Evolutionary conservation across 1,140 invertebrate genomes (phyloP).

Genomic region (Thrips palmi): DNA sequence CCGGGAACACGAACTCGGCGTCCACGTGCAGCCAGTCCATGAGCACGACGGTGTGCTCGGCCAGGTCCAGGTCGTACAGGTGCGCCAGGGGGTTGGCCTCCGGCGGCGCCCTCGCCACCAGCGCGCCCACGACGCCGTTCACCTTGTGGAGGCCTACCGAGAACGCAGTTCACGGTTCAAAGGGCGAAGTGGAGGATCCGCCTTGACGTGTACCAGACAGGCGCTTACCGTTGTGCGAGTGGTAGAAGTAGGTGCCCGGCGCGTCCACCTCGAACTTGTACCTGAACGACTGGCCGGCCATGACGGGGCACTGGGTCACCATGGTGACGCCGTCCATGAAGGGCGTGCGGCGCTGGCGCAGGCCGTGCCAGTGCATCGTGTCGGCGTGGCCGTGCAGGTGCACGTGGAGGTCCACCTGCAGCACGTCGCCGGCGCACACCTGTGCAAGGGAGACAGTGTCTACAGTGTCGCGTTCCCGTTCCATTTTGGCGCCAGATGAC

Average conservation of each 20-base stretch:
- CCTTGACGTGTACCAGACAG: not conserved
- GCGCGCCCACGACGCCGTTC: conserved; percentile 16
- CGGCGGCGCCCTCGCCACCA: conserved; percentile 25
- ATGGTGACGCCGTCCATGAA: conserved; percentile 40
- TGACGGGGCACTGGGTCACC: conserved; percentile 38
- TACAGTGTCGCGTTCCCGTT: too few relatives aligned
- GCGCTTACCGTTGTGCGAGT: conserved; percentile 33
- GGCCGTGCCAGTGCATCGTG: conserved; percentile 26
- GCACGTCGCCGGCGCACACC: conserved; percentile 16
- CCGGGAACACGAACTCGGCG: conserved; percentile 17
- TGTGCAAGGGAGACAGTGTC: too few relatives aligned
- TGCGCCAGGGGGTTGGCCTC: conserved; percentile 20
- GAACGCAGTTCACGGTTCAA: not conserved
- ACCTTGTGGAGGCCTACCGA: conserved; percentile 17
- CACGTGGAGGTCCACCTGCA: conserved; percentile 30
- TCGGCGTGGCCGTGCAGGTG: conserved; percentile 16
- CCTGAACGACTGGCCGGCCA: conserved; percentile 28
- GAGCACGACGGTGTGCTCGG: conserved; percentile 13
- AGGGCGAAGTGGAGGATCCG: too few relatives aligned
- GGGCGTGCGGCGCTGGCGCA: conserved; percentile 18
- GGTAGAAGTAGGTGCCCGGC: conserved; percentile 36
- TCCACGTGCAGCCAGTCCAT: conserved; percentile 12
- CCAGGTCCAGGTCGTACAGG: conserved; percentile 20
- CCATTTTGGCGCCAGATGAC: too few relatives aligned
- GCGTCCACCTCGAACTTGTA: conserved; percentile 31